These are phyloP conservation scores for Neopipo cinnamomea DNA, from an alignment of 2,113 vertebrate species.

Conservation along the genomic window DNA sequence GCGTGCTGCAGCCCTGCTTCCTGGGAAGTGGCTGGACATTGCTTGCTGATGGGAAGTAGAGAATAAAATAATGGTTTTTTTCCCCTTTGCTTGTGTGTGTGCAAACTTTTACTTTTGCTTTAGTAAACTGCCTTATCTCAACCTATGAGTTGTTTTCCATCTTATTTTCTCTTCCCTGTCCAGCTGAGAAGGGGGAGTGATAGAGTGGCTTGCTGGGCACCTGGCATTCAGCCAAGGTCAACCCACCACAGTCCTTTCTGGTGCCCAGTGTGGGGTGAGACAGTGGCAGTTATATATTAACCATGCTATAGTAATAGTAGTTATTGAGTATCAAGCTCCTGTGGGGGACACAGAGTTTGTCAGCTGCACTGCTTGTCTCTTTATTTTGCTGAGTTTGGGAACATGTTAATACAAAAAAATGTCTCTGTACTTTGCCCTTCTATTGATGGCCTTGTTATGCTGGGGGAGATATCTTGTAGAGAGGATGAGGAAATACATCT, in stretches of 20 bases:
- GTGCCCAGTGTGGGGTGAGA: neutral
- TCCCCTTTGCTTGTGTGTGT: neutral
- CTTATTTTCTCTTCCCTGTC: neutral
- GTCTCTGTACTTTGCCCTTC: neutral
- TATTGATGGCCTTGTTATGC: neutral
- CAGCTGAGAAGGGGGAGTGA: neutral
- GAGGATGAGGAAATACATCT: neutral
- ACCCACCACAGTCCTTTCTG: neutral
- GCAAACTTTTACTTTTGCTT: neutral
- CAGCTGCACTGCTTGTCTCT: neutral
- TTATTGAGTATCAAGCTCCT: neutral
- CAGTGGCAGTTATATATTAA: neutral
- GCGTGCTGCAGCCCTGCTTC: neutral
- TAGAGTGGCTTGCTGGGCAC: neutral
- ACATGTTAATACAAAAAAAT: neutral
- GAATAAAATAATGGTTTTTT: neutral
- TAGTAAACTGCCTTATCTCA: neutral
- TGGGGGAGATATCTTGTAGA: neutral
- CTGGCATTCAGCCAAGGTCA: neutral
- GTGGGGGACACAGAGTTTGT: neutral
- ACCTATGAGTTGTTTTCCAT: neutral
- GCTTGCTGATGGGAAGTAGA: neutral
- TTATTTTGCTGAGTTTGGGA: neutral
- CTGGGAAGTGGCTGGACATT: fast-evolving
- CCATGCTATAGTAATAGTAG: neutral